Evolutionary conservation across 2,888 invertebrate species (phyloP).

Genomic region (Alentia gelatinosa): DNA sequence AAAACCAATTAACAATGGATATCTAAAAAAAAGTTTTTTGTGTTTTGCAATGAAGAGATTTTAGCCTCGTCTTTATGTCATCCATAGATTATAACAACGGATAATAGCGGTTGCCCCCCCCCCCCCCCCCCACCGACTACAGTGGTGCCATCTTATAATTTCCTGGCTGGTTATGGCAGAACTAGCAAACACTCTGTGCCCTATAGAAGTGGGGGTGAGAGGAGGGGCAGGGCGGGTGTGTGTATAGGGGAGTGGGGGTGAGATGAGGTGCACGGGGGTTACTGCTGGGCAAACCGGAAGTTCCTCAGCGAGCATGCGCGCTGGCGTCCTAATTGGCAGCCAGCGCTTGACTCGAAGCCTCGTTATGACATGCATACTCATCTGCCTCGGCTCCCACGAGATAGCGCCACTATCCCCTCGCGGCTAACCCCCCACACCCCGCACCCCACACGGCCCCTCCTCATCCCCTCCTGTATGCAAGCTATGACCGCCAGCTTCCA

Average conservation of each 20-base stretch:
- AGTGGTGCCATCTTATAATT: too few relatives aligned
- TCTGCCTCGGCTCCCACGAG: too few relatives aligned
- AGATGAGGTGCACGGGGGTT: not conserved
- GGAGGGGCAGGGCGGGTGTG: not conserved
- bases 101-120: too few relatives aligned
- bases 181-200: too few relatives aligned
- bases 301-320: constrained; percentile 7
- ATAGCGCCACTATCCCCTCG: not conserved
- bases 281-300: not conserved
- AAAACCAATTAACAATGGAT: too few relatives aligned
- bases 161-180: too few relatives aligned
- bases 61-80: too few relatives aligned
- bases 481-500: not conserved
- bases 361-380: constrained; percentile 51
- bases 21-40: too few relatives aligned
- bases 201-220: not conserved
- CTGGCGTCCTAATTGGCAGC: constrained; percentile 9
- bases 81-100: too few relatives aligned
- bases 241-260: not conserved
- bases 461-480: not conserved
- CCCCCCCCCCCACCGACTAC: too few relatives aligned
- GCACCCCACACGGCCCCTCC: not conserved
- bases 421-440: not conserved
- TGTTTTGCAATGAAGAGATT: too few relatives aligned
- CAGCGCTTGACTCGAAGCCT: not conserved